phyloP scores from a whole-genome alignment of 1,140 invertebrate genomes.

The Temnothorax curvispinosus region DNA sequence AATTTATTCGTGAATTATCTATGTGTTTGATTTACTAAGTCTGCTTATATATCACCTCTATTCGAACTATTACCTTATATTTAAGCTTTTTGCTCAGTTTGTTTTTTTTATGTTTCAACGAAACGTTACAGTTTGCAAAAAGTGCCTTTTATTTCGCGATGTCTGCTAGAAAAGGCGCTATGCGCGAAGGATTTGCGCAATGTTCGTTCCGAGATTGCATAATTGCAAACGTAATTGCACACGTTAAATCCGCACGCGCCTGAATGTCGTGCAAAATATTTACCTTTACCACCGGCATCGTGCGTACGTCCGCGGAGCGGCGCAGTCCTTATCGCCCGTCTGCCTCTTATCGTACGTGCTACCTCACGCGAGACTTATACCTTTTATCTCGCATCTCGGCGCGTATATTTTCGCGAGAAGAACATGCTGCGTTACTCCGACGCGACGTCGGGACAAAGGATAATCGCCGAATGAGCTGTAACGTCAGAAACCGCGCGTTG shows the following conservation, averaged over 20 bases:
- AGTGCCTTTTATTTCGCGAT: not conserved
- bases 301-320: slow-evolving; percentile 28
- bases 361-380: slow-evolving; percentile 54
- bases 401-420: slow-evolving; percentile 49
- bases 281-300: slow-evolving; percentile 37
- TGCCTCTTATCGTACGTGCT: slow-evolving; percentile 46
- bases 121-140: not conserved
- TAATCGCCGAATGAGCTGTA: slow-evolving; percentile 60
- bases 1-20: not conserved
- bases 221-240: slow-evolving; percentile 49
- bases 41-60: not conserved
- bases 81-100: not conserved
- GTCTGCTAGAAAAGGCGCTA: not conserved
- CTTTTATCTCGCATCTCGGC: slow-evolving; percentile 57
- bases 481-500: slow-evolving; percentile 55
- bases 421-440: not conserved
- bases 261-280: slow-evolving; percentile 55
- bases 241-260: slow-evolving; percentile 46
- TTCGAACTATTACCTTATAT: not conserved
- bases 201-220: slow-evolving; percentile 37
- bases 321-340: slow-evolving; percentile 32
- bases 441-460: slow-evolving; percentile 42
- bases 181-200: not conserved
- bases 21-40: not conserved
- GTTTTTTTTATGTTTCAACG: not conserved